These are phyloP conservation scores for Hypolimnas misippus DNA, from an alignment of 2,888 invertebrate species.

Conservation along the genomic window DNA sequence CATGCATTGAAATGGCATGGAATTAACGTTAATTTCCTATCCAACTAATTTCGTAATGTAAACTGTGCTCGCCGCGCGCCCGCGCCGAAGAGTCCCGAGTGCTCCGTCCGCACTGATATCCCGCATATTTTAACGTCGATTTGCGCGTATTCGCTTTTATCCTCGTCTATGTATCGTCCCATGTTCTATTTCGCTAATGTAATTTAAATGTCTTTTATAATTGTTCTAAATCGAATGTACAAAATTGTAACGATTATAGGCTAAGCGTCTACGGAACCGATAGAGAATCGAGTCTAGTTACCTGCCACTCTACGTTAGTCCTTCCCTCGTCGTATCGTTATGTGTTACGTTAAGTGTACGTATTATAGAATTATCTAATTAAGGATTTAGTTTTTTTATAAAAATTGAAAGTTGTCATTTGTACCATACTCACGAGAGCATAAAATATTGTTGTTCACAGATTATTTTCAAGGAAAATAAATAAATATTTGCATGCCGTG, in stretches of 20 bases:
- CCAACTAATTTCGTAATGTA: no score
- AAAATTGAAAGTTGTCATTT: conserved; percentile 76
- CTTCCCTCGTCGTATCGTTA: conserved; percentile 22
- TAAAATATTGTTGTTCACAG: conserved; percentile 78
- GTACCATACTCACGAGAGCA: conserved; percentile 75
- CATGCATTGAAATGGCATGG: no score
- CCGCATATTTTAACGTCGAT: conserved; percentile 52
- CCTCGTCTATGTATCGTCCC: conserved; percentile 45
- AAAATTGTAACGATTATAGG: conserved; percentile 48
- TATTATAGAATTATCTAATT: conserved; percentile 38
- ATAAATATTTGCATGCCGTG: conserved; percentile 73
- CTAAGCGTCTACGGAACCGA: conserved; percentile 33
- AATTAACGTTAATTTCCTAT: no score
- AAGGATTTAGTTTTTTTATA: conserved; percentile 80
- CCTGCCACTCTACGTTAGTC: neutral
- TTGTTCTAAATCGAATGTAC: conserved; percentile 48
- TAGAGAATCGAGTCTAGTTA: conserved; percentile 1
- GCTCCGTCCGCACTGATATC: conserved; percentile 44
- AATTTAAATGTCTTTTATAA: conserved; percentile 29
- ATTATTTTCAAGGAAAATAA: conserved; percentile 81
- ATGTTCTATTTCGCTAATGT: conserved; percentile 28
- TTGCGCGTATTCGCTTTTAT: conserved; percentile 51
- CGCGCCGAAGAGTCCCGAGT: conserved; percentile 38
- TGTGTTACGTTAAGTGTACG: conserved; percentile 37
- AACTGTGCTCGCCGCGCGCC: no score